Base-by-base conservation (phyloP, 2,888 invertebrate species). In the Ditula angustiorana region DNA sequence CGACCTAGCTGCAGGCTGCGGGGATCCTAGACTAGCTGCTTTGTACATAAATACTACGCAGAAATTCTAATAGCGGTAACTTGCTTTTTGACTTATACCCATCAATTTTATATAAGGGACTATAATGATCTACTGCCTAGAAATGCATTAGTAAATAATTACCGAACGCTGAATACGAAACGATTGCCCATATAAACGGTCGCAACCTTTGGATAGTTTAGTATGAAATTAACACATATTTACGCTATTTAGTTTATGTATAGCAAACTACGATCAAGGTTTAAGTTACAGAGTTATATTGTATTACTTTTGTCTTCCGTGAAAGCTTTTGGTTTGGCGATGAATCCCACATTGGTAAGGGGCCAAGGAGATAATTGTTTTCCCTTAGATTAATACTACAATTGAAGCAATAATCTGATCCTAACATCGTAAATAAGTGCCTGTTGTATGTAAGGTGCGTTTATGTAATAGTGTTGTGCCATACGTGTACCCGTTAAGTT, bases 21-120 rank as follows among this genome's bases (percentile, higher is more conserved):
- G 66, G 64, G 21, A 72, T 68, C 64, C 60, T 74, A 71, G 66
- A 68, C 67, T 71, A 72, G 63, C 66, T 78, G 85, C 85, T 85
- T 83, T 86, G 84, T 86, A 84, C 66, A 84, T 83, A 82, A 70
- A 73, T 77, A 75, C 72, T 77, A 80, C 72, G 79, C 80, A 74
- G 78, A 73, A 72, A 62, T 71, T 74, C 69, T 56, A 46, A 76
- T 80, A 82, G 76, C 66, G 67, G 69, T 79, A 70, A 77, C 77
- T 69, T 75, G 81, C 81, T 83, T 83, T 75, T 77, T 73, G 71
- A 70, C 23, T 72, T 74, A 74, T 77, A 71, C 75, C 76, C 74
- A 60, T 60, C 46, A 56, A 73, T 79, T 75, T 78, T 74, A 73
- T 74, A 71, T 68, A 74, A 71, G 65, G 68, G 67, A 68, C 47